Conservation (phyloP, 92 coral and sea anemone genomes). For the Palythoa grandis region DNA sequence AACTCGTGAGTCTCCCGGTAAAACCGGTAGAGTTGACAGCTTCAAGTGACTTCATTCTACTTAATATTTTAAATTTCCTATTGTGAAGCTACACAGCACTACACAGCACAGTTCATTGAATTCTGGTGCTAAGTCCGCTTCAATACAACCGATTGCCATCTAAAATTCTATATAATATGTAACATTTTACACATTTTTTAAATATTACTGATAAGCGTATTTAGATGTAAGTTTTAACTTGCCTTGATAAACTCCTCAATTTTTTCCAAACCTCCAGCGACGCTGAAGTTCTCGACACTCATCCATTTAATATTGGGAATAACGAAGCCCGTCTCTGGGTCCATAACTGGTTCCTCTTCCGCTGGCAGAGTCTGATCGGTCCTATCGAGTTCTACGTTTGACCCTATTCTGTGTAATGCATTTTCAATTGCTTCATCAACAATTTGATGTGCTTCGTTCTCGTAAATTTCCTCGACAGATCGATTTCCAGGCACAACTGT, state of each 20-base stretch:
- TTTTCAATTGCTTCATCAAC: constrained; percentile 98
- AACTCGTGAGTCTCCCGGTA: too few relatives aligned
- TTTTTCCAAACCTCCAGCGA: constrained; percentile 90
- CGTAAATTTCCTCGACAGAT: constrained; percentile 76
- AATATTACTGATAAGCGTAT: not conserved
- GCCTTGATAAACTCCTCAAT: constrained; percentile 93
- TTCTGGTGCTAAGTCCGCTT: too few relatives aligned
- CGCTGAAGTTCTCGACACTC: constrained; percentile 88
- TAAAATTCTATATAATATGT: too few relatives aligned
- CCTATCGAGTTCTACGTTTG: not conserved
- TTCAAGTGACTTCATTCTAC: too few relatives aligned
- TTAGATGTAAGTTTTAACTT: not conserved
- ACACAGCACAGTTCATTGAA: too few relatives aligned
- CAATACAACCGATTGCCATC: too few relatives aligned
- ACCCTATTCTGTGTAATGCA: constrained; percentile 75
- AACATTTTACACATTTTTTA: too few relatives aligned
- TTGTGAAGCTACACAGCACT: too few relatives aligned
- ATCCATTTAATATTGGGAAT: constrained; percentile 97
- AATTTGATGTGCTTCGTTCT: constrained; percentile 90
- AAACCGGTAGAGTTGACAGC: too few relatives aligned
- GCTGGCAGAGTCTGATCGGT: constrained; percentile 15
- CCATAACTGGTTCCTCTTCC: constrained; percentile 72
- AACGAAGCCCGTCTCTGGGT: constrained; percentile 76
- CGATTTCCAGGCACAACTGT: constrained; percentile 88
- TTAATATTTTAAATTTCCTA: too few relatives aligned